Evolutionary conservation across 2,888 invertebrate species (phyloP), one percentile per base, ranked within the genome.

Genomic region (Sycophila texana): DNA sequence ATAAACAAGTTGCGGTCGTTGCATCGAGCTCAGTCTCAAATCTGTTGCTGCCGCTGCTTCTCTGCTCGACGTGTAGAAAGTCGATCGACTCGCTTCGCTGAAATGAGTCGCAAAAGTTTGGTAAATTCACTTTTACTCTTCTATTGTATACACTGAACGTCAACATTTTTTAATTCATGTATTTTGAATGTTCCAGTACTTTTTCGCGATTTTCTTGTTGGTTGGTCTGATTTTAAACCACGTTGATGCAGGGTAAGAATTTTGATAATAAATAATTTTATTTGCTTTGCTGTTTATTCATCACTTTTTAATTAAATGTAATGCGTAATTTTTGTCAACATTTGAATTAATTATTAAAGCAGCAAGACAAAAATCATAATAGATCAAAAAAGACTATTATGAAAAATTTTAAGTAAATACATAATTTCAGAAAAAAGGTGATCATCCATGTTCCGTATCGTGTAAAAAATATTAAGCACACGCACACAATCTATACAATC

Each of bases 401-500:
- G 14, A 13, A 53, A 53, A 13, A 47, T 39, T 65, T 47, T 58
- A 55, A 10, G 26, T 5, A 12, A 63, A 53, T 14, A 16, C 51
- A 18, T 55, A 26, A 63, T 81, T 79, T 74, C 55, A 81, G 81
- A 57, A 94, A 94, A 84, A 93, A 93, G 85, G 94, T 95, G 7
- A 92, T 94, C 10, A 94, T 95, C 82, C 94, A 94, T 86, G 93
- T 95, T 20, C 95, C 95, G 0, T 93, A 93, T 86, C 92, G 93
- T 84, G 92, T 94, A 82, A 94, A 95, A 90, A 94, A 93, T 84
- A 92, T 94, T 82, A 94, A 94, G 84, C 95, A 95, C 86, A 94
- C 94, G 0, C 95, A 95, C 87, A 95, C 94, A 0, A 92, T 95
- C n/a, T 94, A 93, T 90, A 95, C 94, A 88, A 93, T 94, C 0